Conservation (phyloP, 2,113 vertebrate species). For the Smithornis capensis region DNA sequence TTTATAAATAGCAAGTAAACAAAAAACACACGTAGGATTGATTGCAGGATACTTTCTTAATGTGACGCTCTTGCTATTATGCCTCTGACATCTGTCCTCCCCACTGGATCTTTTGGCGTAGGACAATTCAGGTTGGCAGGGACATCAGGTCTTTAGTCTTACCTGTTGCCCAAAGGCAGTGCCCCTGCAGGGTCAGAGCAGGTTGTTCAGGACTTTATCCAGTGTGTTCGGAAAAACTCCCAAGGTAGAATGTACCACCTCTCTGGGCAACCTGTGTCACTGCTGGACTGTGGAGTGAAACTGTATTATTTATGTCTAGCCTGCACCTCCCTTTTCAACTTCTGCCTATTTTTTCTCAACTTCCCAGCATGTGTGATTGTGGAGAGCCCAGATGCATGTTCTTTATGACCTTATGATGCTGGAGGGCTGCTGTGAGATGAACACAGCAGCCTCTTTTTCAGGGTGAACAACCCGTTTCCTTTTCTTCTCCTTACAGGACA, state of each 20-base stretch:
- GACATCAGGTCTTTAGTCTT: background rate
- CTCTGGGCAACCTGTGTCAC: background rate
- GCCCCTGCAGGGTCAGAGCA: background rate
- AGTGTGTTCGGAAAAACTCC: background rate
- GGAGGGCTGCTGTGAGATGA: background rate
- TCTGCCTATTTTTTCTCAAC: background rate
- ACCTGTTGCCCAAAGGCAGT: background rate
- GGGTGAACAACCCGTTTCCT: fast-evolving
- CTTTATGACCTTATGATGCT: no score
- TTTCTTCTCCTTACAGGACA: background rate
- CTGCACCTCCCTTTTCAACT: background rate
- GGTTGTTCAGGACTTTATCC: background rate
- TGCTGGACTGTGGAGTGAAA: background rate
- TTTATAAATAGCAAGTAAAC: background rate
- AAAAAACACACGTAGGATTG: background rate
- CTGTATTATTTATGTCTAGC: background rate
- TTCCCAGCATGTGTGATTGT: no score
- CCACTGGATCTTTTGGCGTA: background rate
- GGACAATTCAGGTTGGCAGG: background rate
- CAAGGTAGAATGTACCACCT: background rate
- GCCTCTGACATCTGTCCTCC: background rate
- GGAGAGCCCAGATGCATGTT: background rate
- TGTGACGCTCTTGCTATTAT: background rate
- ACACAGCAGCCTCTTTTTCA: background rate
- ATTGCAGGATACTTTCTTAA: background rate